Evolutionary conservation across 2,888 invertebrate genomes (phyloP).

Genomic region (Agapetus fuscipes): DNA sequence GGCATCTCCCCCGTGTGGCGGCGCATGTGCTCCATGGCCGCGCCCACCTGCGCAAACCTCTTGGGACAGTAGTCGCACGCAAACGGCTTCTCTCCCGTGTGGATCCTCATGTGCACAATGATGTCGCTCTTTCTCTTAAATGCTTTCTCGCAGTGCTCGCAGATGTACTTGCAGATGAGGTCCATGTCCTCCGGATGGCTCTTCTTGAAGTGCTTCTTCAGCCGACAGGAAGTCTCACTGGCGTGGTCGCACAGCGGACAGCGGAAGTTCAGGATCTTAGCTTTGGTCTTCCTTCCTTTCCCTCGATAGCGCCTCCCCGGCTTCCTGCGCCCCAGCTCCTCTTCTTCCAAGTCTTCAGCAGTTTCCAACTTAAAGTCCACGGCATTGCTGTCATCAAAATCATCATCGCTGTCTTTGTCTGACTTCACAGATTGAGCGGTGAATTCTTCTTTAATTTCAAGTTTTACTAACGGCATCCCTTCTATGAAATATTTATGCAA

Average conservation of each 20-base stretch:
- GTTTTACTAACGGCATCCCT: background rate
- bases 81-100: slow-evolving; percentile 37
- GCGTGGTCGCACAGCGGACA: slow-evolving; percentile 1
- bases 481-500: slow-evolving; percentile 3
- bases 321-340: background rate
- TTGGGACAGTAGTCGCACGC: slow-evolving; percentile 24
- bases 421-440: slow-evolving; percentile 6
- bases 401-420: background rate
- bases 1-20: slow-evolving; percentile 39
- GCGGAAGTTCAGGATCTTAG: background rate
- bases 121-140: slow-evolving; percentile 36
- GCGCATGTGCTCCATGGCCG: slow-evolving; percentile 31
- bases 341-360: background rate
- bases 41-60: slow-evolving; percentile 33
- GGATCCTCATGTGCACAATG: slow-evolving; percentile 35
- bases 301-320: background rate
- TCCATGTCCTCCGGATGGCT: background rate
- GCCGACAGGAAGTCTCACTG: slow-evolving; percentile 1
- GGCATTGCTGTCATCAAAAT: background rate
- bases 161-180: slow-evolving; percentile 30
- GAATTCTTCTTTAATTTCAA: slow-evolving; percentile 4
- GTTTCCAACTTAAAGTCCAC: too few relatives aligned
- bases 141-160: slow-evolving; percentile 38
- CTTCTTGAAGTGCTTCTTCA: slow-evolving; percentile 4
- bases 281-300: background rate